phyloP scores from a whole-genome alignment of 2,888 invertebrate species.

The Drosophila mimetica region DNA sequence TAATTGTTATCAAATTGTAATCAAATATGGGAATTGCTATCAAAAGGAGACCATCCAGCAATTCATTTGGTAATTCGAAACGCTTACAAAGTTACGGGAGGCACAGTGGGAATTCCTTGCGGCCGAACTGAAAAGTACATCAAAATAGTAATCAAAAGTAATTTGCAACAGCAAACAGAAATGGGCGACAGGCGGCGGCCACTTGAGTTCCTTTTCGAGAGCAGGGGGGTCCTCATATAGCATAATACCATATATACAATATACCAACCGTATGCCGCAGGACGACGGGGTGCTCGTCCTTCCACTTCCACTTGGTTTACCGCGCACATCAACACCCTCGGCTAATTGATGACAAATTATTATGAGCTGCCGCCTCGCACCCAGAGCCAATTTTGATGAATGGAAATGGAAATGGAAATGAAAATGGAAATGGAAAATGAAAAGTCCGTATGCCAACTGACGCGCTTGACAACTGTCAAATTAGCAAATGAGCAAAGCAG shows the following conservation, averaged over 20 bases:
- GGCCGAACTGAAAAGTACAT: constrained; percentile 61
- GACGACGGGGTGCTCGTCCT: constrained; percentile 62
- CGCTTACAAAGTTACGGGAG: constrained; percentile 53
- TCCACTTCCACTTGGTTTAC: constrained; percentile 76
- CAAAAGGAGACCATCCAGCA: constrained; percentile 29
- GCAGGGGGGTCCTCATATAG: not conserved
- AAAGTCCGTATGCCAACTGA: constrained; percentile 38
- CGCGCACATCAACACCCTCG: constrained; percentile 79
- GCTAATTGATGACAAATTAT: constrained; percentile 81
- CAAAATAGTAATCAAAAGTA: constrained; percentile 78
- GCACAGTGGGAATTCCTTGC: constrained; percentile 46
- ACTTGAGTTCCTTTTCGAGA: not conserved
- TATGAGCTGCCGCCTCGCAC: constrained; percentile 72
- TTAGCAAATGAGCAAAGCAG: constrained; percentile 66
- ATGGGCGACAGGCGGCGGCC: constrained; percentile 9
- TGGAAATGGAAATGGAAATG: constrained; percentile 50
- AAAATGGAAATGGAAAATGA: constrained; percentile 57
- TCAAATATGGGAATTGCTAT: constrained; percentile 56
- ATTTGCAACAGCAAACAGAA: constrained; percentile 54
- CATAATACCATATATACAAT: not conserved
- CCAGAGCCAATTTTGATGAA: constrained; percentile 79
- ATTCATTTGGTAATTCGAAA: constrained; percentile 69
- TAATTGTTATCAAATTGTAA: constrained; percentile 58
- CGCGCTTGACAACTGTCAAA: constrained; percentile 76
- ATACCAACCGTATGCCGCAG: constrained; percentile 61